Evolutionary conservation across 2,113 vertebrate species (phyloP).

Genomic region (Donacobius atricapilla): DNA sequence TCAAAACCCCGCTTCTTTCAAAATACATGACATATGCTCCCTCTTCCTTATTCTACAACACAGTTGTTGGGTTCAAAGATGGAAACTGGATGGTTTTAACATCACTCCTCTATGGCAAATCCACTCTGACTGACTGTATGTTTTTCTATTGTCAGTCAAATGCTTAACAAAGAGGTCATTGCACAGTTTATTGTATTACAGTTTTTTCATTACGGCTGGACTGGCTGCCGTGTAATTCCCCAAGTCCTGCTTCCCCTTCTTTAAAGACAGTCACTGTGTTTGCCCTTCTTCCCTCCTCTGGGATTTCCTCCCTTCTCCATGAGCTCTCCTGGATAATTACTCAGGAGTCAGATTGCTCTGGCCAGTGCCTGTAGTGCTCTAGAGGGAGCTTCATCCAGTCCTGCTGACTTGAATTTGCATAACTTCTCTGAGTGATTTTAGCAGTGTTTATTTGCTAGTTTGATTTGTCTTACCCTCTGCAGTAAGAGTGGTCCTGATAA

Average conservation of each 20-base stretch:
- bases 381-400: neutral
- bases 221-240: neutral
- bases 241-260: neutral
- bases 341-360: conserved; percentile 26
- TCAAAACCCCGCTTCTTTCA: neutral
- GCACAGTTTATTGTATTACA: neutral
- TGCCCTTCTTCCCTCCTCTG: neutral
- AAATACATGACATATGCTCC: neutral
- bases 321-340: neutral
- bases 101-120: neutral
- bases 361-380: conserved; percentile 12
- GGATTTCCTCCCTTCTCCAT: neutral
- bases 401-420: neutral
- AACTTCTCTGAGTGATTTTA: neutral
- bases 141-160: neutral
- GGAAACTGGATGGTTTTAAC: neutral
- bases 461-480: neutral
- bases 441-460: neutral
- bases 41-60: neutral
- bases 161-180: neutral
- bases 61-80: neutral
- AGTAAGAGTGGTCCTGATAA: neutral
- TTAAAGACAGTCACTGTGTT: neutral
- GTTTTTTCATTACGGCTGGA: neutral
- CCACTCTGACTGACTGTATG: neutral